phyloP scores from a whole-genome alignment of 2,888 invertebrate genomes.

The Hybos culiciformis region DNA sequence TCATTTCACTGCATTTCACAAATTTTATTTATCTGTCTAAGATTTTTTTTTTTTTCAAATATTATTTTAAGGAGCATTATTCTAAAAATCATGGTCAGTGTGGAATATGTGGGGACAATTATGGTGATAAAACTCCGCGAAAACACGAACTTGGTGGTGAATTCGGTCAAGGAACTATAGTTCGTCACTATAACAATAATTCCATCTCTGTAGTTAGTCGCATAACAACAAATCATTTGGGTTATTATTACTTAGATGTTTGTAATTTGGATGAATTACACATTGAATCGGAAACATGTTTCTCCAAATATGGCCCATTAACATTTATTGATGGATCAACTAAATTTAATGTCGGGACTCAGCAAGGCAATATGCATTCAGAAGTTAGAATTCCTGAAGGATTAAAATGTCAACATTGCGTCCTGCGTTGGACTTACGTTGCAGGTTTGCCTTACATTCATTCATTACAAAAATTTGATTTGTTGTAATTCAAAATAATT shows the following conservation, averaged over 20 bases:
- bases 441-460: constrained; percentile 31
- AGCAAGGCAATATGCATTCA: constrained; percentile 14
- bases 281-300: constrained; percentile 38
- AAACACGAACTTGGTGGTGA: constrained; percentile 40
- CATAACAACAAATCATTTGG: constrained; percentile 38
- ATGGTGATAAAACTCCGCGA: constrained; percentile 33
- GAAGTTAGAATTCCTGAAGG: constrained; percentile 27
- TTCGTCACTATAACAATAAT: constrained; percentile 29
- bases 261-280: constrained; percentile 35
- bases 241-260: constrained; percentile 38
- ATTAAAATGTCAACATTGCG: constrained; percentile 36
- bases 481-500: too few species aligned
- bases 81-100: constrained; percentile 36
- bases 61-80: constrained; percentile 38
- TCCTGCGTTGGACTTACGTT: constrained; percentile 38
- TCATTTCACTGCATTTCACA: too few species aligned
- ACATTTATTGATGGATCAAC: constrained; percentile 13
- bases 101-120: constrained; percentile 43
- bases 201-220: constrained; percentile 17
- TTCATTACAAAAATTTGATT: too few species aligned
- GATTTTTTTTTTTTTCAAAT: too few species aligned
- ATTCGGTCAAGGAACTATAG: constrained; percentile 39
- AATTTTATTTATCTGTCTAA: too few species aligned
- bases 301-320: constrained; percentile 22
- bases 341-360: constrained; percentile 11